Evolutionary conservation across 2,797 vertebrate species (phyloP).

Genomic region (Neomorphus geoffroyi): DNA sequence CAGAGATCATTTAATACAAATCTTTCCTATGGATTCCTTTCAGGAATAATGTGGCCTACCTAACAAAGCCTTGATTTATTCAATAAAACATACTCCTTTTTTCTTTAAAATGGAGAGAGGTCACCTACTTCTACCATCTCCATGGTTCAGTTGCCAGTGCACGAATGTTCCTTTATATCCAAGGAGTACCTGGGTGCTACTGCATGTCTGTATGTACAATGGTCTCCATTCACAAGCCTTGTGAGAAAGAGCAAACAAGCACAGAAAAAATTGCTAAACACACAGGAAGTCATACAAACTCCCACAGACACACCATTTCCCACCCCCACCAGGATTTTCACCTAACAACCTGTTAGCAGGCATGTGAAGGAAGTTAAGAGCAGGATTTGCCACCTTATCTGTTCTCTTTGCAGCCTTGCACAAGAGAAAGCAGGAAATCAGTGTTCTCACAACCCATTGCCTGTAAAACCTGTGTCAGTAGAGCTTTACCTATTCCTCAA

Average conservation of each 20-base stretch:
- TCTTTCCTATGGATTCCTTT: not conserved
- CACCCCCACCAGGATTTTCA: not conserved
- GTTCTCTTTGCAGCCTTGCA: not conserved
- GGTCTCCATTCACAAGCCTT: not conserved
- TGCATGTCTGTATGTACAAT: not conserved
- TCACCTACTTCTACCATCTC: not conserved
- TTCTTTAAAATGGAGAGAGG: not conserved
- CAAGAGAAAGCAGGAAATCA: not conserved
- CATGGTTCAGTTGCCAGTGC: not conserved
- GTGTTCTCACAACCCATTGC: not conserved
- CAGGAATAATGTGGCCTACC: slow-evolving; percentile 41
- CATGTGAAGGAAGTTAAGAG: not conserved
- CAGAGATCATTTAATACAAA: slow-evolving; percentile 22
- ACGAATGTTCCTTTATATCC: not conserved
- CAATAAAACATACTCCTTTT: not conserved
- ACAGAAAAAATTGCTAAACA: not conserved
- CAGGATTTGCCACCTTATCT: not conserved
- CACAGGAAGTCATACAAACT: not conserved
- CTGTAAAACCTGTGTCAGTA: not conserved
- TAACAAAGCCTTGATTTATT: slow-evolving; percentile 37
- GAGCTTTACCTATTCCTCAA: not conserved
- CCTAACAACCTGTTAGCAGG: not conserved
- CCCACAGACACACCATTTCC: not conserved
- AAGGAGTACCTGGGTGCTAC: not conserved
- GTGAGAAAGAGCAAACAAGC: not conserved